Evolutionary conservation across 2,888 invertebrate genomes (phyloP), one percentile per base, ranked within the genome.

Genomic region (Morpho helenor): DNA sequence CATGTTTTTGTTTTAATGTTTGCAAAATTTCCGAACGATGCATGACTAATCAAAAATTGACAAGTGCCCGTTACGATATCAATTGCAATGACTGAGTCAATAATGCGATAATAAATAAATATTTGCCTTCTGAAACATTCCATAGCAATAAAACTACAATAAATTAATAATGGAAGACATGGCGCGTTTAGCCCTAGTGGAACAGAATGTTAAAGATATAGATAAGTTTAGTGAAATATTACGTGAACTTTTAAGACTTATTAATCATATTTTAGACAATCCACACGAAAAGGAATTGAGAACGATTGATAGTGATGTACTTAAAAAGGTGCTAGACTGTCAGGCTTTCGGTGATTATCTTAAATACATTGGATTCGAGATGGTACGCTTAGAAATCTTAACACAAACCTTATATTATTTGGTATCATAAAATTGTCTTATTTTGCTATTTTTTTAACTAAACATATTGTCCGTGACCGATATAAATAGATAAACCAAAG

Each of bases 151-250:
- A 59, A 59, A 63, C 53, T 62, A 52, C 55, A 57, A 49, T 56
- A 53, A 64, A 61, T 10, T 39, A 68, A 69, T 67, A 75, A 90
- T 90, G 90, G 89, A 90, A 65, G 85, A 87, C 63, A 84, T 82
- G 78, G 89, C 90, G 46, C 82, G 89, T 55, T 75, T 90, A 52
- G 90, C 89, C 62, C 68, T 86, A 44, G 75, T 90, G n/a, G 90
- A 90, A 70, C 82, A 84, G 69, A 75, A 74, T 62, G 66, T 87
- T 31, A 68, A 75, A 56, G 77, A 84, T 60, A 57, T 64, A 16
- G 74, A 81, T 59, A 76, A 74, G 61, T 90, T 80, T 63, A 74
- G 71, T 66, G 79, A 76, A 74, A 68, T 87, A 62, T 68, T 90
- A 7, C 70, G 75, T 49, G 80, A 84, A 76, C 76, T 90, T 62